phyloP scores from a whole-genome alignment of 2,888 invertebrate species.

The Ditula angustiorana region DNA sequence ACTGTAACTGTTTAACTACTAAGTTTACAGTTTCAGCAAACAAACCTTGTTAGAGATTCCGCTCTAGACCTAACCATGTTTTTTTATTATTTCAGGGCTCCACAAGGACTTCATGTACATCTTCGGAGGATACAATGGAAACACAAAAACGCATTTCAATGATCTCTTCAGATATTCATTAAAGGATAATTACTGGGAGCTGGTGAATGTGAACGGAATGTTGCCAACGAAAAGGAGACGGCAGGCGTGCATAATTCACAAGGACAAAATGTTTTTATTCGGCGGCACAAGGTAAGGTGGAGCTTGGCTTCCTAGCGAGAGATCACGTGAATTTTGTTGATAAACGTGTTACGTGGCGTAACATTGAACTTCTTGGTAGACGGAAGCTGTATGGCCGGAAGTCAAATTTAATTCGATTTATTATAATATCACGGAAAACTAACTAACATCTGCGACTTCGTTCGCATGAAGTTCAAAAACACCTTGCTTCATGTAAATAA shows the following conservation, averaged over 20 bases:
- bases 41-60: no score
- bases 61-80: background rate
- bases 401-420: background rate
- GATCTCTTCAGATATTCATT: conserved; percentile 92
- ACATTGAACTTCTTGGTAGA: background rate
- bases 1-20: no score
- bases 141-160: conserved; percentile 91
- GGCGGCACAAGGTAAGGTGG: conserved; percentile 93
- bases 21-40: no score
- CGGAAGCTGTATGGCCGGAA: background rate
- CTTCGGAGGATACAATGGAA: conserved; percentile 96
- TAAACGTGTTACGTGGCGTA: background rate
- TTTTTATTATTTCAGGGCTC: conserved; percentile 87
- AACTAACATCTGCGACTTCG: no score
- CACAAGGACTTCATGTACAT: conserved; percentile 92
- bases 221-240: conserved; percentile 88
- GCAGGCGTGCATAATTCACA: conserved; percentile 92
- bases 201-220: conserved; percentile 84
- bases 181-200: conserved; percentile 86
- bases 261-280: conserved; percentile 92
- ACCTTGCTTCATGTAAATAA: no score
- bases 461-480: no score
- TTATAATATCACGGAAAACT: no score
- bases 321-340: background rate
- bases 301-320: background rate